A percentile compares a stretch with the other conserved stretches of the same genome.
Evolutionary conservation across 2,888 invertebrate species (phyloP).

Genomic region (Teleogryllus oceanicus): DNA sequence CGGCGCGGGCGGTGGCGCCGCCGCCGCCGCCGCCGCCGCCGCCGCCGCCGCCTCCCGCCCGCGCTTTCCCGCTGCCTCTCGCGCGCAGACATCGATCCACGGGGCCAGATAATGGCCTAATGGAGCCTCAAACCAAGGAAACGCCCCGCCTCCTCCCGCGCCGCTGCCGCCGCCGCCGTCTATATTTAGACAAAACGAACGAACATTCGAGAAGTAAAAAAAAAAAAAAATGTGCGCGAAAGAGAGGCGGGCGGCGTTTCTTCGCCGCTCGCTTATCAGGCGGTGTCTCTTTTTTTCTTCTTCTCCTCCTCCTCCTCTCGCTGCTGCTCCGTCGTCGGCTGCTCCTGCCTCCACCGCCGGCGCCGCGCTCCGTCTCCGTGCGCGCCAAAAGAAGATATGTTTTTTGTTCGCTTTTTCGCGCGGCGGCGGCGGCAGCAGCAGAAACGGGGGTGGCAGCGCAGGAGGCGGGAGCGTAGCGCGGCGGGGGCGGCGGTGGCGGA

Average conservation of each 20-base stretch:
- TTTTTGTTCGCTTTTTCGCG: conserved; percentile 8
- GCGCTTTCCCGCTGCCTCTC: background rate
- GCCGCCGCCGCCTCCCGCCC: no score
- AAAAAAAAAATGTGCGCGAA: conserved; percentile 19
- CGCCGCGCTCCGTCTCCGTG: background rate
- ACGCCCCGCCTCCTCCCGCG: background rate
- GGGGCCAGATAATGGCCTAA: conserved; percentile 18
- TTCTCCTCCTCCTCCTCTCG: background rate
- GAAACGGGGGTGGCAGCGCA: background rate
- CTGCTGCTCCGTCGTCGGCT: background rate
- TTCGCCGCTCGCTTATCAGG: conserved; percentile 5
- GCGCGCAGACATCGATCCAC: conserved; percentile 8
- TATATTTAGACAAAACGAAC: conserved; percentile 18
- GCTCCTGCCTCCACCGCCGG: background rate
- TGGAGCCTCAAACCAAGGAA: background rate
- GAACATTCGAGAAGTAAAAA: conserved; percentile 19
- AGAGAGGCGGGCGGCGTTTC: conserved; percentile 19
- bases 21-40: background rate
- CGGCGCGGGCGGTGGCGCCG: background rate
- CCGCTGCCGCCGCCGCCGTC: background rate
- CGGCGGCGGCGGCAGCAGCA: background rate
- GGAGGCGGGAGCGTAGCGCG: background rate
- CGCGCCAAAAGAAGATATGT: conserved; percentile 10
- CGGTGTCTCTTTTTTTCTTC: background rate
- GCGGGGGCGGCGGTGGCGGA: background rate